Evolutionary conservation across 2,888 invertebrate genomes (phyloP), one percentile per base, ranked within the genome.

Genomic region (Muschampia plurimacula): DNA sequence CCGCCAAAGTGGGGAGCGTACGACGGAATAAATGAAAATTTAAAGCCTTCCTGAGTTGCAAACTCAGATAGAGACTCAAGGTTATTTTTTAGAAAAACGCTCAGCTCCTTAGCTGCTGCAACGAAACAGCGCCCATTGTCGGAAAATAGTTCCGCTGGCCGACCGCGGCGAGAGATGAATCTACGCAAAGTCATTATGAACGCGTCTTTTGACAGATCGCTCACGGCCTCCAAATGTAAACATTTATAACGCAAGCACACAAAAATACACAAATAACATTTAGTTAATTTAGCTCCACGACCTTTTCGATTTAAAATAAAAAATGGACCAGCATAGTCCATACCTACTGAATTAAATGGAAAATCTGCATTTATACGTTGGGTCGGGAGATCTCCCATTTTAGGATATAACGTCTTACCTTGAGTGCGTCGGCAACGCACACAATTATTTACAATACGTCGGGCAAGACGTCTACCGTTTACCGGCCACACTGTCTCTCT

Each of bases 401-500:
- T 41, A 10, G 41, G 41, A 41, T 10, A 41, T 41, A 41, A 10
- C 13, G 46, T 46, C 46, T 46, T 46, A 13, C 46, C 46, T 46
- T 46, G 46, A 46, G 46, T 13, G 13, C 46, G 46, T 46, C 46
- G 46, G 12, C 46, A 46, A 46, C 41, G 15, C 59, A 66, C 13
- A 57, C 63, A 69, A 8, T 57, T 12, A 41, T 28, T 13, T 41
- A 41, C 52, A 13, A 22, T 44, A 22, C 55, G 63, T n/a, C 69
- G 13, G 2, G 66, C 66, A 2, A 66, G 36, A 39, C n/a, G 39
- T 6, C 66, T 52, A 39, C 66, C 66, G 12, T n/a, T 36, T 7
- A 66, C 39, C 7, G 66, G 66, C 55, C 66, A 55, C 12, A 52
- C 52, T 9, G 9, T 52, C 6, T 66, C 66, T 46, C 66, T 32